A percentile compares a stretch with the other conserved stretches of the same genome.
Conservation (phyloP, 1,140 invertebrate species). For the Halesus radiatus region DNA sequence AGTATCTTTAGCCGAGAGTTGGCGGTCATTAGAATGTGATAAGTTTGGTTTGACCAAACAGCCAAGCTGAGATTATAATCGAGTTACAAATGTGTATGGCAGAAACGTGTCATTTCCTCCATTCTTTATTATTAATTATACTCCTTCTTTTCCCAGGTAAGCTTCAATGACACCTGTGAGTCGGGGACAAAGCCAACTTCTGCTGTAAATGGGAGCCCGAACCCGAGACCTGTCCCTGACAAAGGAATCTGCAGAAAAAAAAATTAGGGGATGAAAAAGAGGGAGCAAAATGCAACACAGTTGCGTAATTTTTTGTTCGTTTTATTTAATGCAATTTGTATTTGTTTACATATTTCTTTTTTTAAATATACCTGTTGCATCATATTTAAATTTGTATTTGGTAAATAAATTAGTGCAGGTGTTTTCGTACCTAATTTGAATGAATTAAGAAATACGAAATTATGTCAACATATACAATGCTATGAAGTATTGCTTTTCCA, state of each 20-base stretch:
- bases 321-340: conserved; percentile 24
- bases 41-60: conserved; percentile 9
- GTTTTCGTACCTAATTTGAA: too few relatives aligned
- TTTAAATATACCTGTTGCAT: not conserved
- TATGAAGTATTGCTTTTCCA: too few relatives aligned
- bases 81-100: not conserved
- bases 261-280: conserved; percentile 2
- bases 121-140: conserved; percentile 22
- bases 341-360: conserved; percentile 15
- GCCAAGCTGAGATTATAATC: conserved; percentile 4
- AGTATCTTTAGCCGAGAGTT: not conserved
- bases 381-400: too few relatives aligned
- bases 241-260: conserved; percentile 20
- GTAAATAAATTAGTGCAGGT: too few relatives aligned
- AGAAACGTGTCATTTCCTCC: conserved; percentile 21
- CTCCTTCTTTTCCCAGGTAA: conserved; percentile 30
- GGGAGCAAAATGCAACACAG: conserved; percentile 29
- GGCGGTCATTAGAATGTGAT: conserved; percentile 11
- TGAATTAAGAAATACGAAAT: too few relatives aligned
- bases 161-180: conserved; percentile 35
- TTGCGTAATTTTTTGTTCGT: conserved; percentile 26
- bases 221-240: conserved; percentile 29
- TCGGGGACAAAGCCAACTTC: conserved; percentile 8
- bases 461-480: too few relatives aligned
- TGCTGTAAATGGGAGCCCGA: conserved; percentile 18